Evolutionary conservation across 1,140 invertebrate genomes (phyloP).

Genomic region (Cotesia glomerata): DNA sequence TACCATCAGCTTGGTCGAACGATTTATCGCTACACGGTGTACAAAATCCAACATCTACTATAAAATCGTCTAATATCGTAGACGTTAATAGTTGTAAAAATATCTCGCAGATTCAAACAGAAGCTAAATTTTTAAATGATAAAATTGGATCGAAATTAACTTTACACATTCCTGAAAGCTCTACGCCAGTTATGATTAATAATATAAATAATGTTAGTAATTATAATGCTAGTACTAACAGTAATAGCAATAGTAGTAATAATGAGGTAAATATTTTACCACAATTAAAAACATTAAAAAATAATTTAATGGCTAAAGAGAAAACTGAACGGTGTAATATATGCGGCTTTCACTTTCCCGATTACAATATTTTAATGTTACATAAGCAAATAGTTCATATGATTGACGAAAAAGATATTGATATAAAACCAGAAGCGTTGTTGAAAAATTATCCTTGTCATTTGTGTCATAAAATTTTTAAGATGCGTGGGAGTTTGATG

Average conservation of each 20-base stretch:
- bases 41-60: not conserved
- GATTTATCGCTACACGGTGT: not conserved
- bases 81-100: not conserved
- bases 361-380: slow-evolving; percentile 72
- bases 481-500: slow-evolving; percentile 81
- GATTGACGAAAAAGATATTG: slow-evolving; percentile 63
- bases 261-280: slow-evolving; percentile 33
- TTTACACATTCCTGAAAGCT: slow-evolving; percentile 20
- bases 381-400: slow-evolving; percentile 78
- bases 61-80: not conserved
- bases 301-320: slow-evolving; percentile 38
- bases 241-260: not conserved
- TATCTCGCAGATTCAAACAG: not conserved
- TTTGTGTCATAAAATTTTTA: slow-evolving; percentile 79
- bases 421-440: slow-evolving; percentile 39
- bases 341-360: slow-evolving; percentile 75
- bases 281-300: slow-evolving; percentile 37
- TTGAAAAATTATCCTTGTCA: slow-evolving; percentile 74
- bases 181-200: not conserved
- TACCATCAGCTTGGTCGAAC: not conserved
- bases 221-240: not conserved
- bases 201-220: slow-evolving; percentile 6
- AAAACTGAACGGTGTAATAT: slow-evolving; percentile 69
- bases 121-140: not conserved
- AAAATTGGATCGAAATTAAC: not conserved